Conservation (phyloP, 2,888 invertebrate species). For the Apamea epomidion region DNA sequence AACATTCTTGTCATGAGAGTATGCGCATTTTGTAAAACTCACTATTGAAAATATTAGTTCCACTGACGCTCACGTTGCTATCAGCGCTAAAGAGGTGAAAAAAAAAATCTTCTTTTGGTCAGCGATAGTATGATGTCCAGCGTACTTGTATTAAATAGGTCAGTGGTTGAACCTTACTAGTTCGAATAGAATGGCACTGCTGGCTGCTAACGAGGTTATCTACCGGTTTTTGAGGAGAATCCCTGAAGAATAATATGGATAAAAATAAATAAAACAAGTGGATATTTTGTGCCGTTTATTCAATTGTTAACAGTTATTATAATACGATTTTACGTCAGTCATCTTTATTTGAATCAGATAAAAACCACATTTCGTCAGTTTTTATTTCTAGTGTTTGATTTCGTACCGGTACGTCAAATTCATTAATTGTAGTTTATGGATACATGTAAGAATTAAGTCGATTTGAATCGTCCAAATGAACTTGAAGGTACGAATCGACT, state of each 20-base stretch:
- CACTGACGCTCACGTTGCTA: no score
- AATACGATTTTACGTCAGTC: slow-evolving; percentile 89
- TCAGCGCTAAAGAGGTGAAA: no score
- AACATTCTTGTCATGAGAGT: no score
- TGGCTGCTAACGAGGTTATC: not conserved
- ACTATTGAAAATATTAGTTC: no score
- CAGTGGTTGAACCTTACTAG: not conserved
- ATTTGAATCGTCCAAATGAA: slow-evolving; percentile 40
- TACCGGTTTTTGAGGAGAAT: not conserved
- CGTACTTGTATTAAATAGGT: no score
- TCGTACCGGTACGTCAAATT: slow-evolving; percentile 60
- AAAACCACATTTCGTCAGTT: slow-evolving; percentile 68
- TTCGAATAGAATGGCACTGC: not conserved
- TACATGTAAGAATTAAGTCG: slow-evolving; percentile 44
- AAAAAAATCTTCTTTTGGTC: no score
- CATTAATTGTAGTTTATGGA: slow-evolving; percentile 56
- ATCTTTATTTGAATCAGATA: slow-evolving; percentile 80
- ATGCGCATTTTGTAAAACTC: no score
- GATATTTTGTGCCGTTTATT: slow-evolving; percentile 90
- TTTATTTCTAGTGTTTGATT: slow-evolving; percentile 59
- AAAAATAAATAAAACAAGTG: slow-evolving; percentile 74
- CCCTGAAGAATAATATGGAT: not conserved
- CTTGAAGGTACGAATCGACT: slow-evolving; percentile 51
- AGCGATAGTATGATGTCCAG: no score
- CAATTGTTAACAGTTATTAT: slow-evolving; percentile 88